Conservation (phyloP, 2,888 invertebrate genomes). For the Endotricha flammealis region DNA sequence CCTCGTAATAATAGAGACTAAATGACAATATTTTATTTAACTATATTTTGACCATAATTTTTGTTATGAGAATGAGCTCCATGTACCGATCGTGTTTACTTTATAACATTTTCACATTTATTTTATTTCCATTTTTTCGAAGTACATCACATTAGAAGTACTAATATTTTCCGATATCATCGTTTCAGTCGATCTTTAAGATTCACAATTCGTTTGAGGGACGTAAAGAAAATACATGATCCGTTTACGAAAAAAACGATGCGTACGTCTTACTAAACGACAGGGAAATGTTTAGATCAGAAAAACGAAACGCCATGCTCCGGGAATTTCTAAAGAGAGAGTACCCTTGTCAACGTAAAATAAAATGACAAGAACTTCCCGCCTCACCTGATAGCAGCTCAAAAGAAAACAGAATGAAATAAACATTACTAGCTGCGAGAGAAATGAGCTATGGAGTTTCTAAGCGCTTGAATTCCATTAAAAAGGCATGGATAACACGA, state of each 20-base stretch:
- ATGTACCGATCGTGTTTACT: too few relatives aligned
- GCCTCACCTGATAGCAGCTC: constrained; percentile 10
- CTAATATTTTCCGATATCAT: constrained; percentile 3
- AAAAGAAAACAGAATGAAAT: constrained; percentile 8
- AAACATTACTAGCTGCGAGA: constrained; percentile 5
- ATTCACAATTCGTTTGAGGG: constrained; percentile 8
- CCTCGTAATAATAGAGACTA: too few relatives aligned
- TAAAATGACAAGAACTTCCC: constrained; percentile 16
- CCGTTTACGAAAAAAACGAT: constrained; percentile 10
- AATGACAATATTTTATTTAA: too few relatives aligned
- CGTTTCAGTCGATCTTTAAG: constrained; percentile 5
- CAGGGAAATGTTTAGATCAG: constrained; percentile 3
- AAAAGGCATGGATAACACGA: too few relatives aligned
- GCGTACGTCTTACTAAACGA: constrained; percentile 8
- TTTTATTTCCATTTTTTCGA: too few relatives aligned
- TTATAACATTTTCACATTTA: too few relatives aligned
- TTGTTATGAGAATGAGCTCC: too few relatives aligned
- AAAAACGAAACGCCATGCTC: background rate
- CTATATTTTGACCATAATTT: too few relatives aligned
- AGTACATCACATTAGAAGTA: too few relatives aligned
- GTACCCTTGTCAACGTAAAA: constrained; percentile 15
- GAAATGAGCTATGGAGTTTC: background rate
- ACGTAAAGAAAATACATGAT: constrained; percentile 10
- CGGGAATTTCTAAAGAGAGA: constrained; percentile 6
- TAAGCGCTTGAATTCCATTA: background rate